These are phyloP conservation scores for Ictalurus furcatus DNA, from an alignment of 2,113 vertebrate genomes.

Conservation along the genomic window DNA sequence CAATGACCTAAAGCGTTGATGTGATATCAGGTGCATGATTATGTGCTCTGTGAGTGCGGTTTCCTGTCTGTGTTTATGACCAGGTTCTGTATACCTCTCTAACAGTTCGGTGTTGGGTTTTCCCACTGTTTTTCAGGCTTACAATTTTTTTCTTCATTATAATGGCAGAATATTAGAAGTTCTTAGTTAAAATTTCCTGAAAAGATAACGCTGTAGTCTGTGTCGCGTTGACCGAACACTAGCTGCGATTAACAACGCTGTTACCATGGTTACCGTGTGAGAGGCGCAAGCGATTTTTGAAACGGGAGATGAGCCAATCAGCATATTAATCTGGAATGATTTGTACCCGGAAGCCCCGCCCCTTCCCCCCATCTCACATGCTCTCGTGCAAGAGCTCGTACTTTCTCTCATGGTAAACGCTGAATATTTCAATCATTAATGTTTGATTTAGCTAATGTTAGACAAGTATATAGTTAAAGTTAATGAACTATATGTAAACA, in stretches of 20 bases:
- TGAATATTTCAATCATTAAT: not conserved
- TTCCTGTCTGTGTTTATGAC: not conserved
- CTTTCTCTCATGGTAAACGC: not conserved
- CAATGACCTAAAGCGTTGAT: conserved; percentile 3
- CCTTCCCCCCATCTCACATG: not conserved
- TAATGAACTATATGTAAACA: too few relatives aligned
- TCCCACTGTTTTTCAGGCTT: not conserved
- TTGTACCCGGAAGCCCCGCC: not conserved
- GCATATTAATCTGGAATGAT: not conserved
- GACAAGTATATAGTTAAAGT: not conserved
- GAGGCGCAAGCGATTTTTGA: not conserved
- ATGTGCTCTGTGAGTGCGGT: not conserved
- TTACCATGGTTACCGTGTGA: not conserved
- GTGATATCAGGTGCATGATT: conserved; percentile 25
- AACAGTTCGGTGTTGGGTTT: not conserved
- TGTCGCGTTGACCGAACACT: not conserved
- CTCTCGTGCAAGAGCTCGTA: not conserved
- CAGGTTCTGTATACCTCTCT: not conserved
- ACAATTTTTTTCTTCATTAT: not conserved
- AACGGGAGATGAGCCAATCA: not conserved
- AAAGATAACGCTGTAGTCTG: not conserved
- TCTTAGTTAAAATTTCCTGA: not conserved
- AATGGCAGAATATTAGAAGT: not conserved
- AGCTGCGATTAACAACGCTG: not conserved
- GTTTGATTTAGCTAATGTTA: not conserved